Conservation (phyloP, 2,888 invertebrate genomes). For the Chaitophorus viminalis region DNA sequence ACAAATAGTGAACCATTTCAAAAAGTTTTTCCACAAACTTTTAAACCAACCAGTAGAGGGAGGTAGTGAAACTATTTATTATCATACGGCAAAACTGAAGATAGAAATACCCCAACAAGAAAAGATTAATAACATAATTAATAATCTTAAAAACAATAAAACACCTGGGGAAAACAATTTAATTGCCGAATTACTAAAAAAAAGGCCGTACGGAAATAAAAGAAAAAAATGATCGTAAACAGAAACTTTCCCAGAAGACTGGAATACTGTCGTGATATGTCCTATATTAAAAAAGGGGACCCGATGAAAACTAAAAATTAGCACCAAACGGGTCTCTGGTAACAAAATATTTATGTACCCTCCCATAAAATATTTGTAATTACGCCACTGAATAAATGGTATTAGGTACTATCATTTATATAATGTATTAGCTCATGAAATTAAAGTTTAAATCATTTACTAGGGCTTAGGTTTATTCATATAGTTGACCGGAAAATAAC, state of each 20-base stretch:
- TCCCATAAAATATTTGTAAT: too few relatives aligned
- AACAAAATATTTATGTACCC: too few relatives aligned
- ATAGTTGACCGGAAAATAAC: too few relatives aligned
- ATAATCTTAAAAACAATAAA: constrained; percentile 17
- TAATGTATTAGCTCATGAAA: too few relatives aligned
- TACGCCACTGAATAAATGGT: too few relatives aligned
- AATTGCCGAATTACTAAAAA: constrained; percentile 1
- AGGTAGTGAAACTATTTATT: constrained; percentile 11
- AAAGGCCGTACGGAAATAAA: constrained; percentile 25
- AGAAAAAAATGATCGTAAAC: constrained; percentile 16
- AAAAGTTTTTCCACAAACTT: constrained; percentile 34
- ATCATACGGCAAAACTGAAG: constrained; percentile 25
- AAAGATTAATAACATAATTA: constrained; percentile 13
- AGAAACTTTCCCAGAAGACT: neutral
- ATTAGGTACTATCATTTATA: too few relatives aligned
- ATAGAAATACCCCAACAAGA: constrained; percentile 10
- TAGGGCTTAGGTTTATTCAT: too few relatives aligned
- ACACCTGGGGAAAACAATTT: constrained; percentile 64
- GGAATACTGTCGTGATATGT: constrained; percentile 19
- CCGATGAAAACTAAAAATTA: constrained; percentile 24
- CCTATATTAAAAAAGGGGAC: constrained; percentile 13
- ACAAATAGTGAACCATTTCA: constrained; percentile 16
- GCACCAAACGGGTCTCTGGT: too few relatives aligned
- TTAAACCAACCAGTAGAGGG: constrained; percentile 39
- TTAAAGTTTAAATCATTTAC: too few relatives aligned